Evolutionary conservation across 1,140 invertebrate genomes (phyloP).

Genomic region (Leptopilina boulardi): DNA sequence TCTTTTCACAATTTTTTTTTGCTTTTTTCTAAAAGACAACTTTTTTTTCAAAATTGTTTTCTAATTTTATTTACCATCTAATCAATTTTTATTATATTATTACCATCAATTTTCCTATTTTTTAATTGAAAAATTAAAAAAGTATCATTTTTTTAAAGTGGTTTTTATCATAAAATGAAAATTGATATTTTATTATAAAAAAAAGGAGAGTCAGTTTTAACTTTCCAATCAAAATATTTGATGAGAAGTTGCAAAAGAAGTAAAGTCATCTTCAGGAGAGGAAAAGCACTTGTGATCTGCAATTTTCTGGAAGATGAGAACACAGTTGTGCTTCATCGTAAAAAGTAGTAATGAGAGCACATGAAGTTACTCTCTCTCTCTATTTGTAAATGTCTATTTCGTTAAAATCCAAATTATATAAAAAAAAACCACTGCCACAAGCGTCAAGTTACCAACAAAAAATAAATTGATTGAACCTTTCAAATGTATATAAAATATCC

Average conservation of each 20-base stretch:
- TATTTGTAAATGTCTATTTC: constrained; percentile 12
- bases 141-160: too few relatives aligned
- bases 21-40: not conserved
- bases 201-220: not conserved
- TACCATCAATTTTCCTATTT: too few relatives aligned
- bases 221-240: not conserved
- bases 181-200: not conserved
- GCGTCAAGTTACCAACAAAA: not conserved
- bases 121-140: too few relatives aligned
- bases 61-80: too few relatives aligned
- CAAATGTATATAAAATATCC: not conserved
- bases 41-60: too few relatives aligned
- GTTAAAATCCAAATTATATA: not conserved
- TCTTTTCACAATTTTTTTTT: not conserved
- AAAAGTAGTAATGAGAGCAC: constrained; percentile 5
- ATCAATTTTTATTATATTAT: too few relatives aligned
- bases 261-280: not conserved
- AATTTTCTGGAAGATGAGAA: constrained; percentile 7
- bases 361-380: not conserved
- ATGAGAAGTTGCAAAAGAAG: not conserved
- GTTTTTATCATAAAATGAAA: not conserved
- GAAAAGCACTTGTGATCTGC: not conserved
- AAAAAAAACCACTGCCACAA: not conserved
- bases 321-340: not conserved
- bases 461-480: not conserved